These are phyloP conservation scores for Callyntrura guangdongensis DNA, from an alignment of 2,888 invertebrate species.

Conservation along the genomic window DNA sequence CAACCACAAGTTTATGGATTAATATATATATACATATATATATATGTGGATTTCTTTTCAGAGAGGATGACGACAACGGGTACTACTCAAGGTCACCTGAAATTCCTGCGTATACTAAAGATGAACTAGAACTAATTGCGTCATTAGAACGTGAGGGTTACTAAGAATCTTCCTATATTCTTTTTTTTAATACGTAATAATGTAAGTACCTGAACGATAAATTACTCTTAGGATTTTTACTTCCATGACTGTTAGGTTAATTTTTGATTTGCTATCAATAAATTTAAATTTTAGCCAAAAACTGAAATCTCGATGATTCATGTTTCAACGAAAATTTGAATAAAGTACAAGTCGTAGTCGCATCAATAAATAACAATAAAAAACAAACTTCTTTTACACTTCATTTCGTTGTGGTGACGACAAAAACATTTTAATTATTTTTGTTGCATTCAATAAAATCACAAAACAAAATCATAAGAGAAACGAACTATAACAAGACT, in stretches of 20 bases:
- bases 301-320: too few relatives aligned
- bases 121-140: constrained; percentile 77
- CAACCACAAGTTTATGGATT: too few relatives aligned
- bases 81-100: constrained; percentile 71
- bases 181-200: neutral
- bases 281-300: too few relatives aligned
- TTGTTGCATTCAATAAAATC: constrained; percentile 21
- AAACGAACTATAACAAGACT: too few relatives aligned
- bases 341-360: neutral
- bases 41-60: neutral
- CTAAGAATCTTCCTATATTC: constrained; percentile 42
- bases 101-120: constrained; percentile 77
- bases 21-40: too few relatives aligned
- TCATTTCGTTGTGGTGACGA: neutral
- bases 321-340: neutral
- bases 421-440: neutral
- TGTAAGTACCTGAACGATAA: constrained; percentile 67
- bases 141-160: constrained; percentile 76
- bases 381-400: neutral
- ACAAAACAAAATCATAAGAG: neutral
- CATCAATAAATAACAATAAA: neutral
- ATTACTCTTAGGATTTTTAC: neutral
- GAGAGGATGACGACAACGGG: constrained; percentile 69
- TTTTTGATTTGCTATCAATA: neutral
- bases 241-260: neutral